These are phyloP conservation scores for Cylloceria caligata DNA, from an alignment of 2,888 invertebrate genomes.

Conservation along the genomic window DNA sequence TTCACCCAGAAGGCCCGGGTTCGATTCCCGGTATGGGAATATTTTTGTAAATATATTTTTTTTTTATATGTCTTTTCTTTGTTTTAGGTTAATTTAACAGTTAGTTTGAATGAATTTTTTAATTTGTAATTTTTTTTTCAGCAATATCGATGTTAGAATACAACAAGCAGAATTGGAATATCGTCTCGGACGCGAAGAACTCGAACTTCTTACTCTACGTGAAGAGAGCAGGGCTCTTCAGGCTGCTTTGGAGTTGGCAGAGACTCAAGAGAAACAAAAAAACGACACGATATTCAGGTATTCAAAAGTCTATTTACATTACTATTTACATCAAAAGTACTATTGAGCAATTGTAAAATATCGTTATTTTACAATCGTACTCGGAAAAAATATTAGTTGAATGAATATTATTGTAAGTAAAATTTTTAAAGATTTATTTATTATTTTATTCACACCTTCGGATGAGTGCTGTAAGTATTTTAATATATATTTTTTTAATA, in stretches of 20 bases:
- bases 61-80: slow-evolving; percentile 12
- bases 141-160: slow-evolving; percentile 95
- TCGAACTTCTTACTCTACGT: slow-evolving; percentile 92
- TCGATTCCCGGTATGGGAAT: slow-evolving; percentile 71
- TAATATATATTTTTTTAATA: too few species aligned
- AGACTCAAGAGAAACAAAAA: slow-evolving; percentile 85
- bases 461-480: too few species aligned
- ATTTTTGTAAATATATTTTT: slow-evolving; percentile 57
- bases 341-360: background rate
- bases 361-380: background rate
- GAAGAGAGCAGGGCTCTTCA: slow-evolving; percentile 93
- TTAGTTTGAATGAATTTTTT: slow-evolving; percentile 17
- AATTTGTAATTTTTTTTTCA: slow-evolving; percentile 84
- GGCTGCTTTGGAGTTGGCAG: slow-evolving; percentile 89
- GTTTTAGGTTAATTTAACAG: slow-evolving; percentile 14
- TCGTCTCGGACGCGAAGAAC: slow-evolving; percentile 94
- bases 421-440: too few species aligned
- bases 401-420: background rate
- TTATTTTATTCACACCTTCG: too few species aligned
- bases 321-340: background rate
- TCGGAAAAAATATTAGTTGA: background rate
- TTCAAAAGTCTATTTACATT: slow-evolving; percentile 39
- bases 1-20: slow-evolving; percentile 71
- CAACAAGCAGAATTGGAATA: slow-evolving; percentile 96
- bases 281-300: slow-evolving; percentile 87